Conservation (phyloP, 2,888 invertebrate genomes). For the Andrena minutula region DNA sequence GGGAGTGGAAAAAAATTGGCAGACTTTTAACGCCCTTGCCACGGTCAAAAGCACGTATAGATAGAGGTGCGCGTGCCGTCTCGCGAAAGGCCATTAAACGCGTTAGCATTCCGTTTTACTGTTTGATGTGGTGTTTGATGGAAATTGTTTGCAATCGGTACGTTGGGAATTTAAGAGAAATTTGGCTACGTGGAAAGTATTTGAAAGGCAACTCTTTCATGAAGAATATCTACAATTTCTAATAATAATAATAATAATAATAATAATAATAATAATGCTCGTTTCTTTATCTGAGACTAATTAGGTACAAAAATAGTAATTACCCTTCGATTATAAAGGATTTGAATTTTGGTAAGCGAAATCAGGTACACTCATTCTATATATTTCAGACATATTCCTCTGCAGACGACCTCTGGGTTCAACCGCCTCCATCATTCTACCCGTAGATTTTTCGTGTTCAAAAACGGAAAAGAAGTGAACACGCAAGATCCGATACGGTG, state of each 20-base stretch:
- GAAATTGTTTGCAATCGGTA: not conserved
- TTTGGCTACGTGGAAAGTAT: not conserved
- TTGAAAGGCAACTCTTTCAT: too few species aligned
- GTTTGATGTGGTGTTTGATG: not conserved
- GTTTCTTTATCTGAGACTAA: too few species aligned
- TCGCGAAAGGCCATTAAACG: not conserved
- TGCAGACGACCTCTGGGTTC: too few species aligned
- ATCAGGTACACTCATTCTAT: too few species aligned
- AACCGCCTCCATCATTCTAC: not conserved
- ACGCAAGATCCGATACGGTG: conserved; percentile 1
- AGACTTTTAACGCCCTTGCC: conserved; percentile 30
- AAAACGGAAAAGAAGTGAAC: not conserved
- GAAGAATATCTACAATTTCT: too few species aligned
- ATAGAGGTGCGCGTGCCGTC: not conserved
- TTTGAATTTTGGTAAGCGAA: too few species aligned
- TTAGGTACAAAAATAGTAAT: too few species aligned
- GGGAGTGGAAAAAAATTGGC: conserved; percentile 5
- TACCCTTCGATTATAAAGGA: too few species aligned
- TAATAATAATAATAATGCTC: too few species aligned
- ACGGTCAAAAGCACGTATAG: conserved; percentile 12
- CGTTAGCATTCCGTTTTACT: not conserved
- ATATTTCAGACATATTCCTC: too few species aligned
- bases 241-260: too few species aligned
- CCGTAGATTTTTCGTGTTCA: not conserved
- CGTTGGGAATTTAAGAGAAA: not conserved